Evolutionary conservation across 2,113 vertebrate species (phyloP), one percentile per base, ranked within the genome.

Genomic region (Psephotus haematonotus): DNA sequence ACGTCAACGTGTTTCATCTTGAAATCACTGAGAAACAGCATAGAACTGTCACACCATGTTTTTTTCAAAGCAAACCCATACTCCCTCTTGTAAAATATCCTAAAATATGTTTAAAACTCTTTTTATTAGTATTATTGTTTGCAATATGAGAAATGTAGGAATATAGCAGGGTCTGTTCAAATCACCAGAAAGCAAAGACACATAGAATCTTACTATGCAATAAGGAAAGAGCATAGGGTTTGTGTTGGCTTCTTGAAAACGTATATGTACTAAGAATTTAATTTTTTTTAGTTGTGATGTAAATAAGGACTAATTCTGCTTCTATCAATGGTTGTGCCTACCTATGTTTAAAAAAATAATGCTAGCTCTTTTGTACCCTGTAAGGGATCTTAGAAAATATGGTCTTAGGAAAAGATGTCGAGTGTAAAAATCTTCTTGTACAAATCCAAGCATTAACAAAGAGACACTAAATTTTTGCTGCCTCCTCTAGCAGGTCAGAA

Each of bases 11-110:
- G 52, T 95, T 97, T 97, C 91, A 95, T 94, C 69, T 93, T 27
- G 35, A 82, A 95, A 92, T 76, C 50, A 67, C 6, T 81, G 88
- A 82, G 74, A 94, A 93, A 89, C 60, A 91, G 80, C 47, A 49
- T 50, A 64, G 65, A 89, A 65, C 33, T 69, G 39, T 75, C 22
- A 18, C 65, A 33, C 6, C 14, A 12, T 52, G 13, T 18, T 50
- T 85, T 85, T 90, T 89, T 78, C 37, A 88, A 84, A 94, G 71
- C 6, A 55, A 68, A 91, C 64, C 31, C 74, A 84, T 17, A 60
- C 5, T 79, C 52, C 31, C 43, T 50, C 31, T 43, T 41, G 83
- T 75, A 91, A 92, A 84, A 84, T 64, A 86, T 18, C 23, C 39
- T 53, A 84, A 91, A 93, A 89, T 68, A 86, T 47, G 6, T 89